Evolutionary conservation across 1,140 invertebrate genomes (phyloP), one percentile per base, ranked within the genome.

Genomic region (Liolophura sinensis): DNA sequence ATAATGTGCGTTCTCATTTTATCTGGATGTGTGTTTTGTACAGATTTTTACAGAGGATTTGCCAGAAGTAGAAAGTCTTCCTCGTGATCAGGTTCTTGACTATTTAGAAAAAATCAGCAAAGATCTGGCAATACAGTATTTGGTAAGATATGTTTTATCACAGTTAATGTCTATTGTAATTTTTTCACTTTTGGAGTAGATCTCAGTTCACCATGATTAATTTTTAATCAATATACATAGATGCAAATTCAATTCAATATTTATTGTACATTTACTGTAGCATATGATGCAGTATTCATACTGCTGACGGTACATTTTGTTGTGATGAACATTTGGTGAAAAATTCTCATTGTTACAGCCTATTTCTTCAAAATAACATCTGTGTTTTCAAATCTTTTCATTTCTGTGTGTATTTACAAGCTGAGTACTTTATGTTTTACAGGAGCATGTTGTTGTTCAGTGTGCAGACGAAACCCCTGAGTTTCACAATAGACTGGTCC

Each of bases 11-110:
- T n/a, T n/a, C n/a, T n/a, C n/a, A n/a, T n/a, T n/a, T n/a, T n/a
- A 5, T 40, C 9, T 40, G 31, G 3, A 5, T 40, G 31, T 40
- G 31, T 40, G 31, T 63, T 68, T 48, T 68, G 51, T 70, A 46
- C 68, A 85, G 82, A 98, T 98, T 79, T 98, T 98, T 80, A 97
- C 92, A 61, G 96, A 97, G 84, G 93, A 97, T 80, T 86, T 93
- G 14, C 84, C 90, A 61, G 94, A 96, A 88, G 92, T 95, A 0
- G 94, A 97, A 83, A 88, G 90, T 50, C 85, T 98, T 22, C 94
- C 96, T 0, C 87, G 96, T 66, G 90, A 94, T 48, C 90, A 92
- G 83, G 91, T 99, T 20, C 83, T 98, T 27, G 92, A 97, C 78
- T 98, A 93, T 85, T 83, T 99, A 7, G 85, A 94, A 3, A 89